Evolutionary conservation across 2,113 vertebrate species (phyloP).

Genomic region (Megaceryle maxima): DNA sequence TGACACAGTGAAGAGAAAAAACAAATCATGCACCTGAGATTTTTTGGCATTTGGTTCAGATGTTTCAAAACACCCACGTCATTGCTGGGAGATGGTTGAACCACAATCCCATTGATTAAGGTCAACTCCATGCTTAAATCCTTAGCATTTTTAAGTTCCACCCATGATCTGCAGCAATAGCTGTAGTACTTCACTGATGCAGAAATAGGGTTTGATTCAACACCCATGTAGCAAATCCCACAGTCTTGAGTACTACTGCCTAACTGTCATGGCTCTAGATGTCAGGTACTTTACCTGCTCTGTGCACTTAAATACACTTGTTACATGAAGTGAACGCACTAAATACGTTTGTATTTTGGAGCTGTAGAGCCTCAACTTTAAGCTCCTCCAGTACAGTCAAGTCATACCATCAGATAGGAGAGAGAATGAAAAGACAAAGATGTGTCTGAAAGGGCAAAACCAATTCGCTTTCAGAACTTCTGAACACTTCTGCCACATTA

Average conservation of each 20-base stretch:
- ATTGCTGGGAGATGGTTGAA: background rate
- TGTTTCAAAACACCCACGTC: background rate
- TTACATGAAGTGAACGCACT: background rate
- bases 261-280: background rate
- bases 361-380: background rate
- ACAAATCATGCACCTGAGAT: background rate
- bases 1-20: background rate
- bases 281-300: background rate
- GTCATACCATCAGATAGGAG: background rate
- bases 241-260: background rate
- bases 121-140: background rate
- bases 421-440: background rate
- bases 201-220: background rate
- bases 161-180: background rate
- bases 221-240: background rate
- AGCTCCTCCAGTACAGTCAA: background rate
- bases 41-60: background rate
- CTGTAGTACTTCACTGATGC: background rate
- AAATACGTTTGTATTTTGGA: rapidly evolving
- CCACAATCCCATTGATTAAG: background rate
- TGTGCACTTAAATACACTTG: background rate
- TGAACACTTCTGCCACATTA: background rate
- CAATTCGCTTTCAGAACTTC: background rate
- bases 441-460: background rate
- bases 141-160: background rate